Evolutionary conservation across 1,140 invertebrate species (phyloP).

Genomic region (Pseudomyrmex cubaensis): DNA sequence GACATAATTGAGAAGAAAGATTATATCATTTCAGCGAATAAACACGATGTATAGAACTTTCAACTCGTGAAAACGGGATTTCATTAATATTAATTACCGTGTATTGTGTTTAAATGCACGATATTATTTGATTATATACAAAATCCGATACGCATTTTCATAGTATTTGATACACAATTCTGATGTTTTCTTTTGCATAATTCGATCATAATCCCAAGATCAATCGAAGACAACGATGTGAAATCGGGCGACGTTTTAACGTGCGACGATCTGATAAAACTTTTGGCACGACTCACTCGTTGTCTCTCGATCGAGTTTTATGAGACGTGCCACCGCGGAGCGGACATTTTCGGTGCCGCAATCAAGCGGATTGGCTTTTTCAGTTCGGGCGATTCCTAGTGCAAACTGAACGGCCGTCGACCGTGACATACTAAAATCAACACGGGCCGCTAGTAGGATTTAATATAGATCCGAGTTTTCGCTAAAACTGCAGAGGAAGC

Average conservation of each 20-base stretch:
- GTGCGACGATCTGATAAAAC: conserved; percentile 39
- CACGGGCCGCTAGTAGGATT: conserved; percentile 47
- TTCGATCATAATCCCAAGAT: background rate
- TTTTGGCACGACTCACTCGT: conserved; percentile 26
- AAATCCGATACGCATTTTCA: too few relatives aligned
- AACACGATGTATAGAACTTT: too few relatives aligned
- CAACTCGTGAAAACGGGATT: background rate
- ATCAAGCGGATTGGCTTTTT: conserved; percentile 59
- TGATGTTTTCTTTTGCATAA: background rate
- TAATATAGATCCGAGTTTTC: conserved; percentile 54
- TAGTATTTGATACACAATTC: too few relatives aligned
- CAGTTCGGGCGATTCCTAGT: conserved; percentile 40
- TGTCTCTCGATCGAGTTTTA: conserved; percentile 54
- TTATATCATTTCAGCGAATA: background rate
- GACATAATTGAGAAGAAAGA: background rate
- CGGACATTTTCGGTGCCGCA: conserved; percentile 52
- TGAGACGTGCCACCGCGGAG: conserved; percentile 35
- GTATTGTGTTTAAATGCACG: background rate
- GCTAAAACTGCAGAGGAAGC: conserved; percentile 32
- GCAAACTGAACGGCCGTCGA: conserved; percentile 46
- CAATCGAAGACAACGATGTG: background rate
- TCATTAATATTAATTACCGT: background rate
- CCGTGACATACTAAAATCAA: conserved; percentile 52
- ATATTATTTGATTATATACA: too few relatives aligned
- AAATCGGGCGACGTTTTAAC: conserved; percentile 30